Conservation (phyloP, 2,797 vertebrate species). For the Takifugu rubripes region DNA sequence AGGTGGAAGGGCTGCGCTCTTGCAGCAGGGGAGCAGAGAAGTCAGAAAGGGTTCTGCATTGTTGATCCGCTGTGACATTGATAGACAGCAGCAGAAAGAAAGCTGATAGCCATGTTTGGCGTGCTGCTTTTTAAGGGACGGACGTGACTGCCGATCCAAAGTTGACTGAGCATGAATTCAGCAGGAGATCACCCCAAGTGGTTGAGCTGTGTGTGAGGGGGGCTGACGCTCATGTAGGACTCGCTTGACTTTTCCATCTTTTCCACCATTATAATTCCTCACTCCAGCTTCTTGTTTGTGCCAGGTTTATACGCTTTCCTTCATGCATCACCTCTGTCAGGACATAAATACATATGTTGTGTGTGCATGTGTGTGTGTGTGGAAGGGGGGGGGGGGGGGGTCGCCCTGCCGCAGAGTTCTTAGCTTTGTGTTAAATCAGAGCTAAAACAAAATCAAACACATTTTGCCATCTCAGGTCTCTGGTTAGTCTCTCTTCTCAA, state of each 20-base stretch:
- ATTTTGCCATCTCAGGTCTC: constrained; percentile 39
- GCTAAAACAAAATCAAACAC: constrained; percentile 55
- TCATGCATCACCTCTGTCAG: constrained; percentile 20
- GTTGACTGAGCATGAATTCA: constrained; percentile 78
- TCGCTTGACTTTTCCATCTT: constrained; percentile 63
- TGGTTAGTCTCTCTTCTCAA: constrained; percentile 47
- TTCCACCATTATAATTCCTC: constrained; percentile 47
- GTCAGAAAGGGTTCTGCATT: constrained; percentile 80
- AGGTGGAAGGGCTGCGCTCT: constrained; percentile 58
- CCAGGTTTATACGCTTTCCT: constrained; percentile 18
- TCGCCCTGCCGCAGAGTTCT: constrained; percentile 33
- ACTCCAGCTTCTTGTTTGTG: constrained; percentile 49
- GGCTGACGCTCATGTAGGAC: constrained; percentile 65
- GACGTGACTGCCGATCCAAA: constrained; percentile 77
- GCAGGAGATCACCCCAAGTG: constrained; percentile 70
- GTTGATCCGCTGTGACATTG: constrained; percentile 84
- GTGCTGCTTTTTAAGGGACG: constrained; percentile 78
- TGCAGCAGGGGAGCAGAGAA: constrained; percentile 68
- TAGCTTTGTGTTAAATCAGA: constrained; percentile 47
- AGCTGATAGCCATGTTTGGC: constrained; percentile 84
- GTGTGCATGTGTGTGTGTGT: constrained; percentile 11
- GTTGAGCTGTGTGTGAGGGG: constrained; percentile 51
- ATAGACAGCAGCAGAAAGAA: constrained; percentile 82
- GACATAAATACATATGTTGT: constrained; percentile 1
- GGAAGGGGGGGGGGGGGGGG: too few relatives aligned